Conservation (phyloP, 2,797 vertebrate species). For the Peromyscus melanophrys region DNA sequence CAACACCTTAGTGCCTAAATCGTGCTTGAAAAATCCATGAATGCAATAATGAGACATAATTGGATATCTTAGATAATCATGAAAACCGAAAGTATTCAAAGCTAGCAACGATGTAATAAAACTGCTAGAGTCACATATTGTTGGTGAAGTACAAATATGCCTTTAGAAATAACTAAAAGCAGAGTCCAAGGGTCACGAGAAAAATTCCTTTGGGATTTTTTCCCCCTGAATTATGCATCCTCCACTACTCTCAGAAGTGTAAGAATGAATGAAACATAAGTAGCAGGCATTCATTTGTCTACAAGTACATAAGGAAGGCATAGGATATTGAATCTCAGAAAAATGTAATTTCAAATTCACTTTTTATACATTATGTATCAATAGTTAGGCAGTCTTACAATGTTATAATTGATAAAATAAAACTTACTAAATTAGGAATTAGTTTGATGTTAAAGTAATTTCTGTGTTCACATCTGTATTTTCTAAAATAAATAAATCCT, state of each 20-base stretch:
- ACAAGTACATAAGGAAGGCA: constrained; percentile 5
- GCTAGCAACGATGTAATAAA: background rate
- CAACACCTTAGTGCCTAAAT: background rate
- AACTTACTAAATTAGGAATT: constrained; percentile 34
- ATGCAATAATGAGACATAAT: background rate
- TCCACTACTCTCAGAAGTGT: constrained; percentile 3
- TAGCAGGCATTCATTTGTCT: background rate
- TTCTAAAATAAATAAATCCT: constrained; percentile 68
- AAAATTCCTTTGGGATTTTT: constrained; percentile 56
- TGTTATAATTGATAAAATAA: constrained; percentile 59
- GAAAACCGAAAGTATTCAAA: constrained; percentile 36
- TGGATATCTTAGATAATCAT: background rate
- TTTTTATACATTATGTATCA: background rate
- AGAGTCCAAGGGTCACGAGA: constrained; percentile 38
- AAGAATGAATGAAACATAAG: constrained; percentile 52
- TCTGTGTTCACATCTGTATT: constrained; percentile 52
- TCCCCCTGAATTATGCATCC: background rate
- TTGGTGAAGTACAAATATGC: constrained; percentile 1
- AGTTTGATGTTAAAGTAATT: constrained; percentile 43
- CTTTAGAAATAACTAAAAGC: constrained; percentile 40
- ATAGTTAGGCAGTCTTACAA: constrained; percentile 27
- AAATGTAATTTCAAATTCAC: constrained; percentile 44
- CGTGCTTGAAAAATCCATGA: background rate
- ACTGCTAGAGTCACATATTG: background rate
- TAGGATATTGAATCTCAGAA: constrained; percentile 20